phyloP scores from a whole-genome alignment of 2,797 vertebrate genomes.

The Syndactyla subalaris region DNA sequence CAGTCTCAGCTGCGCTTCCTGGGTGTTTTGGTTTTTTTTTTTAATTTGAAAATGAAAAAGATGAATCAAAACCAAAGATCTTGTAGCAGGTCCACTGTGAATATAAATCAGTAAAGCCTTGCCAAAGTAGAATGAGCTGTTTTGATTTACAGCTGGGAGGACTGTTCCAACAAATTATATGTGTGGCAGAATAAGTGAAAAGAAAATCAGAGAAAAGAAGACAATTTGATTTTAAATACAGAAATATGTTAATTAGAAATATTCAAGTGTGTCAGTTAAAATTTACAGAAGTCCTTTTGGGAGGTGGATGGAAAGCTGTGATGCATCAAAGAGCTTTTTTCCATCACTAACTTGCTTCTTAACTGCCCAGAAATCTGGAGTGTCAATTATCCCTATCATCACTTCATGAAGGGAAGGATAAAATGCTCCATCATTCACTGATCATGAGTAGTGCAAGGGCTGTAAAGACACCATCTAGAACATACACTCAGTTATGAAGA shows the following conservation, averaged over 20 bases:
- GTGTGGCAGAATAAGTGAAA: not conserved
- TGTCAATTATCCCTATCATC: conserved; percentile 11
- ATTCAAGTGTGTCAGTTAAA: not conserved
- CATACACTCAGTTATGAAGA: not conserved
- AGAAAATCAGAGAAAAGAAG: not conserved
- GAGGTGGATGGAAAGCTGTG: not conserved
- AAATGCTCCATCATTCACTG: not conserved
- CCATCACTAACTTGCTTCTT: not conserved
- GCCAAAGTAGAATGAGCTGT: not conserved
- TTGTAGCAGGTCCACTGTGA: not conserved
- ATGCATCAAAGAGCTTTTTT: conserved; percentile 24
- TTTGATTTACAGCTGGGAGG: not conserved
- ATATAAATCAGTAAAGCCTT: not conserved
- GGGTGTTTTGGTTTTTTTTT: not conserved
- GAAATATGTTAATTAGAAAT: conserved; percentile 20
- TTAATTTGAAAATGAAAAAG: not conserved
- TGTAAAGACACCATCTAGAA: conserved; percentile 9
- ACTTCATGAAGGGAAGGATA: not conserved
- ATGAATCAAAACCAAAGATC: not conserved
- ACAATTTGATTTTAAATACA: not conserved
- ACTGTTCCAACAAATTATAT: not conserved
- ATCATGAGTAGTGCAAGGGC: not conserved
- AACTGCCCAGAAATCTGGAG: conserved; percentile 8
- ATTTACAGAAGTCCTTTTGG: not conserved
- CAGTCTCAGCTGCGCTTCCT: not conserved